Base-by-base conservation (phyloP, 2,888 invertebrate species). In the Tiliacea aurago region DNA sequence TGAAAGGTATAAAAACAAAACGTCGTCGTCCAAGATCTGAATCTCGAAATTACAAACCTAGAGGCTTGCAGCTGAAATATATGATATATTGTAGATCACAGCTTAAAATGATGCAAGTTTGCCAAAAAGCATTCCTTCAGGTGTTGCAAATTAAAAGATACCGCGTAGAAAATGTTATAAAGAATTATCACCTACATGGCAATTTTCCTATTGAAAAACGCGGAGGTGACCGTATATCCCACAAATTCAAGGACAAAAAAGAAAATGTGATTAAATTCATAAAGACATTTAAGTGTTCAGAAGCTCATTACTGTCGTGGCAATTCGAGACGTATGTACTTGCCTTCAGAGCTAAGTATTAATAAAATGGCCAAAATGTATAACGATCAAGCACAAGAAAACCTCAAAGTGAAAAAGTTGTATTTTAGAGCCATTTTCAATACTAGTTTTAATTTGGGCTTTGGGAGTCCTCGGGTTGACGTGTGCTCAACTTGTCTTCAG, bases 401-500 rank as follows among this genome's bases (percentile, higher is more conserved):
- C 45, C 23, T 43, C 43, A 43, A 61, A 37, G 58, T 37, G 58
- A 37, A 37, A 58, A 58, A 58, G 58, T 37, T 58, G 58, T 58
- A 58, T 58, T 58, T 58, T 58, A 37, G 58, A 58, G 37, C 58
- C 58, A 68, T 79, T 66, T 76, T 84, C 63, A 80, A 82, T 58
- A 77, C 66, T 15, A 58, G 33, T 51, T 83, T 70, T 64, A 74
- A 78, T 58, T 37, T 84, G n/a, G 82, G 84, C 15, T 84, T 84
- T 66, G 83, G 83, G 18, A 70, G 63, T 49, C 83, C 83, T 18
- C 65, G 80, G 59, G 78, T 73, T 4, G 81, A 83, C 61, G 79
- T 81, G 49, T 77, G 71, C 47, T 72, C 65, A 41, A 72, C 71
- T 33, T 72, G 65, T 47, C 65, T 72, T 51, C 68, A 71, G 28